Base-by-base conservation (phyloP, 1,140 invertebrate genomes). In the Batillaria attramentaria region DNA sequence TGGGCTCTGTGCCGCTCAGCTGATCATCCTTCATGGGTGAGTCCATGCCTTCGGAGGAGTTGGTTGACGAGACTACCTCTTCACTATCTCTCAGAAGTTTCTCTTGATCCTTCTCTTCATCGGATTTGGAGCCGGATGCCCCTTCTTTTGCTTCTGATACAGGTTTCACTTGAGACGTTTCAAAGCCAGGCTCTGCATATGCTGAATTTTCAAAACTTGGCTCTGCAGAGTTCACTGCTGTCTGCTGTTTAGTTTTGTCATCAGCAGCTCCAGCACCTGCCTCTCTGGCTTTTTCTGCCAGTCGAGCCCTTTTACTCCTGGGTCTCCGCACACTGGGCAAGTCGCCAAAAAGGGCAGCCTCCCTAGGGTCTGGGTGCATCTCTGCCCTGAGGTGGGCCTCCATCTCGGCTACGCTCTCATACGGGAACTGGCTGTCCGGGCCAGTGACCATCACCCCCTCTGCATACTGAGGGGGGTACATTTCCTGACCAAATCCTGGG, bases 1-100 rank as follows among this genome's bases (percentile, higher is more conserved):
- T 33, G 24, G 42, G 33, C 46, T 66, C 43, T 10, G 24, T 28
- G 39, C 66, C 35, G 31, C 39, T 43, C 18, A 28, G 28, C 24
- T 57, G 42, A 24, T 39, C 65, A 28, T 66, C 60, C 28, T 75
- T 69, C 35, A 35, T 54, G 28, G 54, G 68, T 69, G 57, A 74
- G n/a, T 77, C 60, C 18, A 46, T 54, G 28, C 54, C 68, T 39
- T 83, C 68, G 24, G 62, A 80, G 68, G 79, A 75, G 72, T 83
- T 86, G 20, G 79, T 77, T 24, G 80, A 85, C 1, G 84, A 85
- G 41, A 78, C 77, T 54, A 81, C 79, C 18, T 79, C 84, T n/a
- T 77, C 75, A 20, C 54, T 39, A 18, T 62, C 73, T 62, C 31
- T 75, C 35, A 68, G 60, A 16, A 54, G 65, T 60, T 37, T 81